Conservation (phyloP, 92 coral and sea anemone species). For the Muricea muricata region DNA sequence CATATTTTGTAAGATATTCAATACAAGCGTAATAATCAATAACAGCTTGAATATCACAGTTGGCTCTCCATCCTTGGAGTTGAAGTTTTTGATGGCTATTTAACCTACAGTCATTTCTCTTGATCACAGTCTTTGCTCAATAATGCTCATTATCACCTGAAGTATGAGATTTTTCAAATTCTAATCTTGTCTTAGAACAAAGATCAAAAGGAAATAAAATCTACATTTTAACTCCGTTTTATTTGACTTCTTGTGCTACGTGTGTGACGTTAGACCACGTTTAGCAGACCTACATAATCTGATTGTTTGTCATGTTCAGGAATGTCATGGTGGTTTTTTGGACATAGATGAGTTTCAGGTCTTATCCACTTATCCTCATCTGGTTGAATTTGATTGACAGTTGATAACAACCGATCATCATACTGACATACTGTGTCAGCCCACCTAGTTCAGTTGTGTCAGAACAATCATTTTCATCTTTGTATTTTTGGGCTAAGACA, state of each 20-base stretch:
- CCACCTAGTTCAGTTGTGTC: too few relatives aligned
- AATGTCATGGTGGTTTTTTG: constrained; percentile 30
- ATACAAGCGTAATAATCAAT: not conserved
- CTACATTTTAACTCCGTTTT: constrained; percentile 64
- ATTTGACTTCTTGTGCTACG: constrained; percentile 65
- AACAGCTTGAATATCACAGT: not conserved
- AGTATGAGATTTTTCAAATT: constrained; percentile 56
- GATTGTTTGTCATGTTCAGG: constrained; percentile 35
- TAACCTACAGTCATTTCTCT: not conserved
- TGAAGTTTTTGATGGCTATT: not conserved
- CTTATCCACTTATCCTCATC: constrained; percentile 47
- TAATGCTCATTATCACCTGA: not conserved
- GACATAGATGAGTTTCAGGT: not conserved
- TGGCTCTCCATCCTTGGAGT: not conserved
- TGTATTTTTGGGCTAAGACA: too few relatives aligned
- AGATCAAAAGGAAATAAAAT: constrained; percentile 60
- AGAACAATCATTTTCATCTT: too few relatives aligned
- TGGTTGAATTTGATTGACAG: constrained; percentile 65
- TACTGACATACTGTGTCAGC: constrained; percentile 44
- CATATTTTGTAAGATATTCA: not conserved
- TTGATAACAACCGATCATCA: constrained; percentile 58
- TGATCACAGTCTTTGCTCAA: too few relatives aligned
- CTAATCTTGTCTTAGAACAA: constrained; percentile 36
- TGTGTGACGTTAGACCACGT: constrained; percentile 55
- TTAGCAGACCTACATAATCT: constrained; percentile 38